phyloP scores from a whole-genome alignment of 1,140 invertebrate genomes.

The Stegodyphus dumicola region DNA sequence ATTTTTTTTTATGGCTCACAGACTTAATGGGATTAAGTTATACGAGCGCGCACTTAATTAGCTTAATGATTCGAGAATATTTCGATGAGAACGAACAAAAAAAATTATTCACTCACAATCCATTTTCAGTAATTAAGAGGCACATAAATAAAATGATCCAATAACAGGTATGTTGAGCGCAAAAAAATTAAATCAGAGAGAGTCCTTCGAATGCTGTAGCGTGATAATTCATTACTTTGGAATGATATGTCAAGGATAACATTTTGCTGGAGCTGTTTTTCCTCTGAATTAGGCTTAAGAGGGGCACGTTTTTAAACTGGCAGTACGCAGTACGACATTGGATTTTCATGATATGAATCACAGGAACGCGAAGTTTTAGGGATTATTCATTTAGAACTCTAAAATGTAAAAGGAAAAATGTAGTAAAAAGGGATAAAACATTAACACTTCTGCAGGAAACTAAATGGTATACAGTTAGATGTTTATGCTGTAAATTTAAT shows the following conservation, averaged over 20 bases:
- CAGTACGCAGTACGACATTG: too few species aligned
- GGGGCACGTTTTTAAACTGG: too few species aligned
- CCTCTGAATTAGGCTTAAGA: too few species aligned
- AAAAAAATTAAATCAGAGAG: neutral
- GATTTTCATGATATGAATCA: too few species aligned
- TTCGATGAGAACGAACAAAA: neutral
- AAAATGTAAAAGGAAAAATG: too few species aligned
- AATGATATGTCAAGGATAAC: neutral
- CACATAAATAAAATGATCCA: constrained; percentile 29
- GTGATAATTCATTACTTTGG: constrained; percentile 15
- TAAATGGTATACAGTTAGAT: too few species aligned
- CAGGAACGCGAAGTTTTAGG: too few species aligned
- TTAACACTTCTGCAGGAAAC: too few species aligned
- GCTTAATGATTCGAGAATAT: constrained; percentile 33
- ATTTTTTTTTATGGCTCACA: neutral
- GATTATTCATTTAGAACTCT: too few species aligned
- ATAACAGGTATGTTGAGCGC: neutral
- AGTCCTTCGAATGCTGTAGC: neutral
- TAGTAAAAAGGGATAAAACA: too few species aligned
- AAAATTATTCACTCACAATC: constrained; percentile 15
- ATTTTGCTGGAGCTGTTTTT: too few species aligned
- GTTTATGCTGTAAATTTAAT: too few species aligned
- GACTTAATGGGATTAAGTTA: constrained; percentile 30
- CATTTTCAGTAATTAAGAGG: constrained; percentile 34
- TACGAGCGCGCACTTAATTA: constrained; percentile 22